These are phyloP conservation scores for Rhagologus leucostigma DNA, from an alignment of 2,113 vertebrate genomes.

Conservation along the genomic window DNA sequence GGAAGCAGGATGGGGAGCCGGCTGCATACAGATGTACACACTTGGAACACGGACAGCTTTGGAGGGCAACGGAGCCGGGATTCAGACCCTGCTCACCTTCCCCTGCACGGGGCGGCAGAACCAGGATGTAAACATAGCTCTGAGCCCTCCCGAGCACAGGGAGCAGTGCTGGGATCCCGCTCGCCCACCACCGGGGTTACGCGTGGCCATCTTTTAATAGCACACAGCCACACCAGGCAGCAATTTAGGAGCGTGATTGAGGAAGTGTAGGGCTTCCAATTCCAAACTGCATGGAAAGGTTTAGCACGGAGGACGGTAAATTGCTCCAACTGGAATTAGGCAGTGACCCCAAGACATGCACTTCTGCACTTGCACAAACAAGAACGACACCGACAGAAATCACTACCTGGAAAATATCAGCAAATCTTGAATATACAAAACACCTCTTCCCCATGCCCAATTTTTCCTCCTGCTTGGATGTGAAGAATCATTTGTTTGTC, in stretches of 20 bases:
- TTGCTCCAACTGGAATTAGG: neutral
- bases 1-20: neutral
- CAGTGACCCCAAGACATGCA: neutral
- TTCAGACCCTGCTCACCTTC: neutral
- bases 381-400: fast-evolving
- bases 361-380: neutral
- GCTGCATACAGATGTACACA: neutral
- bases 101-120: fast-evolving
- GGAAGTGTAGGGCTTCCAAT: neutral
- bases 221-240: neutral
- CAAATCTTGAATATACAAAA: neutral
- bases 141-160: neutral
- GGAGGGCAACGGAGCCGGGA: neutral
- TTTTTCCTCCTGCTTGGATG: neutral
- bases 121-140: neutral
- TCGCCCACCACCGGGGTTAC: neutral
- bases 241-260: neutral
- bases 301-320: neutral
- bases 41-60: neutral
- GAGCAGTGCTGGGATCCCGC: neutral
- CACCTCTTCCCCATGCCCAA: neutral
- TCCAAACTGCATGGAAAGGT: neutral
- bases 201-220: neutral
- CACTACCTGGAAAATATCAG: neutral
- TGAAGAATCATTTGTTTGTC: neutral